Percentiles rank a stretch among this genome's conserved stretches.
Evolutionary conservation across 2,113 vertebrate species (phyloP).

Genomic region (Morone chrysops): DNA sequence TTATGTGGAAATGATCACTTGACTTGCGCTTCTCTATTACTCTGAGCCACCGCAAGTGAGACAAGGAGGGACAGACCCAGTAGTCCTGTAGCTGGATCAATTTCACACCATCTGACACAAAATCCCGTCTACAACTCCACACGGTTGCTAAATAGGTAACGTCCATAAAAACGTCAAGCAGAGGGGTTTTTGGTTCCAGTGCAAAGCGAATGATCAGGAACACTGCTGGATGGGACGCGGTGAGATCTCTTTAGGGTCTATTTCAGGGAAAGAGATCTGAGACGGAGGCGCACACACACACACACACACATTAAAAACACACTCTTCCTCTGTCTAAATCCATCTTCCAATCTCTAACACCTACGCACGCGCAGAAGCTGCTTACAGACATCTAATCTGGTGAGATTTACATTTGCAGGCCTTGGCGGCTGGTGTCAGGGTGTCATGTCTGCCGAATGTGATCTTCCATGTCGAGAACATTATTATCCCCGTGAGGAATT

Average conservation of each 20-base stretch:
- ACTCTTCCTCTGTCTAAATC: constrained; percentile 7
- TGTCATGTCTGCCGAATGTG: constrained; percentile 61
- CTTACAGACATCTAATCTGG: constrained; percentile 75
- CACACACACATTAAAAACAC: constrained; percentile 1
- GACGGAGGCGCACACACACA: constrained; percentile 10
- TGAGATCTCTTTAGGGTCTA: constrained; percentile 66
- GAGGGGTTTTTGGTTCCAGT: constrained; percentile 32
- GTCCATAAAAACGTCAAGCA: constrained; percentile 54
- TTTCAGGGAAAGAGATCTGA: constrained; percentile 61
- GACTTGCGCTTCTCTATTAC: no score
- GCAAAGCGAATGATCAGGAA: constrained; percentile 39
- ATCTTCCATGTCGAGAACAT: constrained; percentile 69
- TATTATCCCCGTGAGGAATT: constrained; percentile 52
- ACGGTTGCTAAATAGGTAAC: constrained; percentile 54
- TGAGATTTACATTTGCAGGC: constrained; percentile 73
- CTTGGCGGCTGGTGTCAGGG: constrained; percentile 59
- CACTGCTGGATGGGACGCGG: constrained; percentile 11
- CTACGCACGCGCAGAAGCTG: constrained; percentile 30
- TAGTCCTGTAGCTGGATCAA: constrained; percentile 8
- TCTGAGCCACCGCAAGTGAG: not conserved
- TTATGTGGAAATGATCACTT: not conserved
- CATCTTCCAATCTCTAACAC: constrained; percentile 19
- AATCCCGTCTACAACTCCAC: constrained; percentile 11
- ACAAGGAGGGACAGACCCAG: not conserved
- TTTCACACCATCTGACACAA: constrained; percentile 28